Percentiles rank a stretch among this genome's conserved stretches.
Conservation (phyloP, 2,113 vertebrate species). For the Sinocyclocheilus rhinocerous region DNA sequence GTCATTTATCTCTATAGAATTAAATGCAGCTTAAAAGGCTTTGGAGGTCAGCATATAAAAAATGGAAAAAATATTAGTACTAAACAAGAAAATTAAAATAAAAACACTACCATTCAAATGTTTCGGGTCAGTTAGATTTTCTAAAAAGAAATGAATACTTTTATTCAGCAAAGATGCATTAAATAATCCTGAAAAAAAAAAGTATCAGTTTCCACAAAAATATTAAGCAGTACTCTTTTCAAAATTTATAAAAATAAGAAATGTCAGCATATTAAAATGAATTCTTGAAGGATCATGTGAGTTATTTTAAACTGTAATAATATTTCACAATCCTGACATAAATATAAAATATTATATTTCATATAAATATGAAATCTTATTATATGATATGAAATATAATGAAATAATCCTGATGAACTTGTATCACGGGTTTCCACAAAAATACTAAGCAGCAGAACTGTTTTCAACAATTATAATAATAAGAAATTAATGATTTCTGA, state of each 20-base stretch:
- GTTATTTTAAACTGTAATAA: neutral
- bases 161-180: neutral
- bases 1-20: neutral
- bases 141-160: neutral
- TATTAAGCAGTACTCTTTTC: neutral
- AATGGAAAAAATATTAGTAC: neutral
- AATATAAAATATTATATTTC: no score
- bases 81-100: neutral
- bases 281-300: neutral
- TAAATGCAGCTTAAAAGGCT: neutral
- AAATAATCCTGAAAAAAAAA: neutral
- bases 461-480: neutral
- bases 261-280: neutral
- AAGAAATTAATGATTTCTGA: neutral
- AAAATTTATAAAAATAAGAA: neutral
- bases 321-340: neutral
- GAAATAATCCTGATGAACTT: neutral
- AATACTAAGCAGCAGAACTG: neutral
- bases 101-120: neutral
- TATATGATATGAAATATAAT: no score
- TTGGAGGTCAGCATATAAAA: neutral
- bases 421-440: neutral
- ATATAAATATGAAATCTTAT: no score
- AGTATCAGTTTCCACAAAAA: neutral
- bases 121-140: neutral